Conservation (phyloP, 2,888 invertebrate genomes). For the Lysandra bellargus region DNA sequence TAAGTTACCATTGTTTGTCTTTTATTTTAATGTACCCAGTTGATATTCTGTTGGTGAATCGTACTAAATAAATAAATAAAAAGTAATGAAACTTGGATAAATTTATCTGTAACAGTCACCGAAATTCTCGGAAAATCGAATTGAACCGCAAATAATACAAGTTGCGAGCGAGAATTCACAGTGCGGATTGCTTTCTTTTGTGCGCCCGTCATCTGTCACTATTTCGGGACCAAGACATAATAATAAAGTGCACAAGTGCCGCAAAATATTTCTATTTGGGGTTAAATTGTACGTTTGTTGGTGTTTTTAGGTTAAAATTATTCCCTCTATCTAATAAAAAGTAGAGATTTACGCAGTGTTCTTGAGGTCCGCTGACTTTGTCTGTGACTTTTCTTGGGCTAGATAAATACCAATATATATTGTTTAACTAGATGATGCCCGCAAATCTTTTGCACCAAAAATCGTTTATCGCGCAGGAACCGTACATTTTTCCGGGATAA, state of each 20-base stretch:
- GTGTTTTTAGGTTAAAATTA: not conserved
- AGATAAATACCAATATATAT: too few species aligned
- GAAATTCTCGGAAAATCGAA: conserved; percentile 72
- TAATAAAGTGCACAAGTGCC: conserved; percentile 19
- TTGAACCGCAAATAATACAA: conserved; percentile 71
- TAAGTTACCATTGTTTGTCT: too few species aligned
- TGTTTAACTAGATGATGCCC: too few species aligned
- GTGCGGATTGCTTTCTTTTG: conserved; percentile 32
- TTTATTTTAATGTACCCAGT: too few species aligned
- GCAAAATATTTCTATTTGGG: conserved; percentile 5
- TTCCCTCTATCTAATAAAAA: not conserved
- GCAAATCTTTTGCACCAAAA: too few species aligned
- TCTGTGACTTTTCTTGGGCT: too few species aligned
- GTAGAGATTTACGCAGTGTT: too few species aligned
- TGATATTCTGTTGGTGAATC: too few species aligned
- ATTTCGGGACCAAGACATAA: conserved; percentile 17
- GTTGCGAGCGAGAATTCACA: conserved; percentile 53
- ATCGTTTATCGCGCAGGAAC: too few species aligned
- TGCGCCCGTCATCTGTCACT: conserved; percentile 31
- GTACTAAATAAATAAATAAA: too few species aligned
- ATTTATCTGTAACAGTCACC: conserved; percentile 69
- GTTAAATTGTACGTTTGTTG: not conserved
- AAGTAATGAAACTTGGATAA: conserved; percentile 50
- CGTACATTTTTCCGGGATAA: too few species aligned
- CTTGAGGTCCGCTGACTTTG: too few species aligned